Percentiles rank a stretch among this genome's conserved stretches.
These are phyloP conservation scores for Falcunculus frontatus DNA, from an alignment of 2,113 vertebrate species.

Conservation along the genomic window DNA sequence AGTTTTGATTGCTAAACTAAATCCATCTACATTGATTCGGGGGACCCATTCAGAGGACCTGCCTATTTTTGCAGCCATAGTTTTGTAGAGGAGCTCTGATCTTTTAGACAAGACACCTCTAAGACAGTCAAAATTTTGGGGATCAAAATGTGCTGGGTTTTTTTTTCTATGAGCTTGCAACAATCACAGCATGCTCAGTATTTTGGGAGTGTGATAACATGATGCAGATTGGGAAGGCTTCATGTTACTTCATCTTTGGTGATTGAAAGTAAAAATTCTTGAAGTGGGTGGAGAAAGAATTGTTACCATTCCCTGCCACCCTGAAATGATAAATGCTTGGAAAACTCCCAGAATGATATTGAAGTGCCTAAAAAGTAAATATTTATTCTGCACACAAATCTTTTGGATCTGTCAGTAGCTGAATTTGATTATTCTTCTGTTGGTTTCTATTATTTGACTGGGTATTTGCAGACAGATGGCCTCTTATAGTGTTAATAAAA, in stretches of 20 bases:
- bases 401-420: slow-evolving; percentile 19
- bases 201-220: not conserved
- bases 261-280: slow-evolving; percentile 35
- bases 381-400: slow-evolving; percentile 17
- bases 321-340: slow-evolving; percentile 18
- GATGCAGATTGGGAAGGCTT: not conserved
- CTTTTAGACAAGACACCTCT: not conserved
- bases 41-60: not conserved
- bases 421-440: slow-evolving; percentile 17
- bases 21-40: not conserved
- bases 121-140: not conserved
- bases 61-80: not conserved
- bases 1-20: not conserved
- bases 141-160: not conserved
- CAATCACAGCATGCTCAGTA: not conserved
- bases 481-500: slow-evolving; percentile 50
- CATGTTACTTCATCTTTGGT: slow-evolving; percentile 14
- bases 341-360: not conserved
- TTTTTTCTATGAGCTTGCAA: not conserved
- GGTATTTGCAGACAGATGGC: slow-evolving; percentile 51
- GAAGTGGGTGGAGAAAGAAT: slow-evolving; percentile 28
- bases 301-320: not conserved
- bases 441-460: slow-evolving; percentile 33
- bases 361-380: slow-evolving; percentile 28
- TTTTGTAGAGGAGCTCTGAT: not conserved